Conservation (phyloP, 2,113 vertebrate genomes). For the Solea senegalensis region DNA sequence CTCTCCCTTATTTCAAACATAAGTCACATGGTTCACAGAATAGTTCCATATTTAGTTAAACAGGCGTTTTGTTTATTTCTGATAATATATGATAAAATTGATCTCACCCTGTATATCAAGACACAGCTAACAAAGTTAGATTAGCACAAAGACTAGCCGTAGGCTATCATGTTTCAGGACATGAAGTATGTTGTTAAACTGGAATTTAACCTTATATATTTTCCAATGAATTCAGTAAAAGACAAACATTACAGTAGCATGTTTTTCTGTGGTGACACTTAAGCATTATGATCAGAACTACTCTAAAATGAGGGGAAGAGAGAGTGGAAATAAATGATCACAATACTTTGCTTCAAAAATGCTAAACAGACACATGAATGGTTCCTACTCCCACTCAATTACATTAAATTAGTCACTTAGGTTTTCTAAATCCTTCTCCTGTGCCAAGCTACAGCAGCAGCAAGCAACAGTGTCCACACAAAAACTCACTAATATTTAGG, state of each 20-base stretch:
- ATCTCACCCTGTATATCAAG: no score
- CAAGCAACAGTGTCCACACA: no score
- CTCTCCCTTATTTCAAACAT: neutral
- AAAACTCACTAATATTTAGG: no score
- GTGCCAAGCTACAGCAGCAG: no score
- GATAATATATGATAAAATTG: neutral
- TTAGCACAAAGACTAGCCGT: no score
- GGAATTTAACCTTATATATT: no score
- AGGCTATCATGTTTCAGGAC: no score
- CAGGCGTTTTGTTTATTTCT: neutral
- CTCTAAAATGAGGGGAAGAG: neutral
- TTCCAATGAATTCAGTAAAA: no score
- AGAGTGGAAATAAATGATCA: neutral
- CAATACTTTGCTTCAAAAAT: neutral
- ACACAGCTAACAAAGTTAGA: no score
- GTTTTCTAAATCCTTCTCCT: no score
- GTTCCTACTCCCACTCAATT: neutral
- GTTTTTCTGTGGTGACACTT: rapidly evolving
- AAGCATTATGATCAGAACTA: neutral
- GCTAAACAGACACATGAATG: neutral
- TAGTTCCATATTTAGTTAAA: neutral
- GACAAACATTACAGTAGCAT: no score
- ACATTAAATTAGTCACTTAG: neutral
- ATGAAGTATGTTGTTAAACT: no score
- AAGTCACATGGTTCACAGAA: neutral